A percentile compares a stretch with the other conserved stretches of the same genome.
Conservation (phyloP, 2,113 vertebrate species). For the Thymallus thymallus region DNA sequence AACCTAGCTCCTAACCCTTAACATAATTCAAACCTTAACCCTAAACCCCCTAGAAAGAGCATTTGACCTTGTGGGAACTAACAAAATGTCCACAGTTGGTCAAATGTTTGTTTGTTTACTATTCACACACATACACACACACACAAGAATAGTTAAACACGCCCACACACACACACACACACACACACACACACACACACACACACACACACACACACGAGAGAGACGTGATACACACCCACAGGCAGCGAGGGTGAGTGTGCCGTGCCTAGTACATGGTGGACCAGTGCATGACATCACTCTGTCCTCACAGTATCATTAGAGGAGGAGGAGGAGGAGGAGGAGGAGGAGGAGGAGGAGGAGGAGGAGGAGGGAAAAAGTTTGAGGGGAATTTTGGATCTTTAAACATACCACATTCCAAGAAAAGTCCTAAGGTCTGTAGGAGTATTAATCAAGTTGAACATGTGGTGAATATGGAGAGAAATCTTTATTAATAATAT, state of each 20-base stretch:
- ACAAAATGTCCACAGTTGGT: too few species aligned
- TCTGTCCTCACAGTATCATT: slow-evolving; percentile 61
- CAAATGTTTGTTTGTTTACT: too few species aligned
- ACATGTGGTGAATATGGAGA: slow-evolving; percentile 48
- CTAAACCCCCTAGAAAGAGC: too few species aligned
- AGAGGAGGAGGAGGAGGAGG: neutral
- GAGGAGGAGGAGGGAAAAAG: slow-evolving; percentile 41
- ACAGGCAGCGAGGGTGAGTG: slow-evolving; percentile 38
- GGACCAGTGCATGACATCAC: slow-evolving; percentile 67
- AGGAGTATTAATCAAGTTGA: slow-evolving; percentile 58
- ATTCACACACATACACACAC: neutral
- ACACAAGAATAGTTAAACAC: too few species aligned
- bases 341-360: too few species aligned
- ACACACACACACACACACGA: neutral
- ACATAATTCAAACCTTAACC: too few species aligned
- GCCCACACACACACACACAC: slow-evolving; percentile 27
- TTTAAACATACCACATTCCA: slow-evolving; percentile 50
- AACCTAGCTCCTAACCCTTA: too few species aligned
- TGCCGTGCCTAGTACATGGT: slow-evolving; percentile 72
- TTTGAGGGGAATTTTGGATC: slow-evolving; percentile 63
- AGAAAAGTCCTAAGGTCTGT: slow-evolving; percentile 60
- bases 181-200: slow-evolving; percentile 38
- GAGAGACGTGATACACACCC: slow-evolving; percentile 46
- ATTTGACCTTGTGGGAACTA: too few species aligned
- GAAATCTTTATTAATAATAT: slow-evolving; percentile 10